These are phyloP conservation scores for Drosophila mercatorum DNA, from an alignment of 2,888 invertebrate genomes.

Conservation along the genomic window DNA sequence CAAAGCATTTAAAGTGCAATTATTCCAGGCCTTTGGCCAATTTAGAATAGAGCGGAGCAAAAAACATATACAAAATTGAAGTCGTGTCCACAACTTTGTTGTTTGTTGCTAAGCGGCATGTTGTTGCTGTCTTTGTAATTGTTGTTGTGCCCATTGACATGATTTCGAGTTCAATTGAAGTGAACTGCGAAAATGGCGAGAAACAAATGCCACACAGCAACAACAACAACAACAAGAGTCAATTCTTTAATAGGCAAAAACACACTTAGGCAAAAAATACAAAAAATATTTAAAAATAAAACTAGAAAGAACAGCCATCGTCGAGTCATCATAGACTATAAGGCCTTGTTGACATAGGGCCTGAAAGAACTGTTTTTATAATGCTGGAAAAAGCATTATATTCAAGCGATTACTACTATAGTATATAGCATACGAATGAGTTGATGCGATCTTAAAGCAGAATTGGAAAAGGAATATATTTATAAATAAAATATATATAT, in stretches of 20 bases:
- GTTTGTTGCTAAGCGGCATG: constrained; percentile 30
- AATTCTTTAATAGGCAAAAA: constrained; percentile 8
- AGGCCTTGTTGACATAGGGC: constrained; percentile 5
- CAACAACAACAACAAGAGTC: neutral
- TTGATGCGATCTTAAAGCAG: too few relatives aligned
- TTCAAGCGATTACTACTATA: neutral
- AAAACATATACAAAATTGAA: constrained; percentile 24
- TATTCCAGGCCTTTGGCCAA: constrained; percentile 79
- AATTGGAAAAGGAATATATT: too few relatives aligned
- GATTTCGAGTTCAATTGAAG: constrained; percentile 72
- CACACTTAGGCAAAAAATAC: constrained; percentile 5
- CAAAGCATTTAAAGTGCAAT: constrained; percentile 67
- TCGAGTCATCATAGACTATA: constrained; percentile 1
- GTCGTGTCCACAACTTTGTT: constrained; percentile 53
- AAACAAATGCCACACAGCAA: constrained; percentile 45
- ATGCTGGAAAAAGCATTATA: neutral
- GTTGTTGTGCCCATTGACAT: constrained; percentile 60
- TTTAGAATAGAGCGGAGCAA: constrained; percentile 56
- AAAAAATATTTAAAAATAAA: neutral
- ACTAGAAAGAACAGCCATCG: constrained; percentile 1
- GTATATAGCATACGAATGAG: too few relatives aligned
- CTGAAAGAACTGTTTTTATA: neutral
- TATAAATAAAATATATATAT: too few relatives aligned
- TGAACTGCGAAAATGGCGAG: constrained; percentile 69
- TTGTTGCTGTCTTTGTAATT: constrained; percentile 13